These are phyloP conservation scores for Parazoanthus atlanticus DNA, from an alignment of 92 coral and sea anemone genomes.

Conservation along the genomic window DNA sequence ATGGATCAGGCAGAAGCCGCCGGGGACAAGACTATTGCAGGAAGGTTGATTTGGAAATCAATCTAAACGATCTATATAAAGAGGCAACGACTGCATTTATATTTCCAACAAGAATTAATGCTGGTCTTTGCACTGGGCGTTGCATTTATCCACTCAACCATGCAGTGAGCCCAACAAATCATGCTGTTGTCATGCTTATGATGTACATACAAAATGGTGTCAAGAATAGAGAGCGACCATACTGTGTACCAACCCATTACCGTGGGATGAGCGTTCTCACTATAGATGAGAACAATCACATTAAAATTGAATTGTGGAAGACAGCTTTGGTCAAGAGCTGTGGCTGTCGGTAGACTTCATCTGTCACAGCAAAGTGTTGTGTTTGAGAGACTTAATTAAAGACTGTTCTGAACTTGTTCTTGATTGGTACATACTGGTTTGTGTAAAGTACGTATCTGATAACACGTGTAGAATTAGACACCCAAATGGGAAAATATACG, in stretches of 20 bases:
- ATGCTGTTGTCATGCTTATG: background rate
- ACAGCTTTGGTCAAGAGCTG: background rate
- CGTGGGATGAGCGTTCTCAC: background rate
- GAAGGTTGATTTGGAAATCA: background rate
- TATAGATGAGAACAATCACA: background rate
- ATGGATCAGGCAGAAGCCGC: slow-evolving; percentile 13
- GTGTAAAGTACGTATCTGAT: too few relatives aligned
- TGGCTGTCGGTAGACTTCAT: slow-evolving; percentile 11
- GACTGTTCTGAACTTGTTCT: too few relatives aligned
- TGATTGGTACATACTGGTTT: too few relatives aligned
- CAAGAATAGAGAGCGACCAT: background rate
- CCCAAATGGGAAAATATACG: too few relatives aligned
- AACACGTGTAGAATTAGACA: too few relatives aligned
- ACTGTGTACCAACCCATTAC: slow-evolving; percentile 1
- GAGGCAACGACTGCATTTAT: background rate
- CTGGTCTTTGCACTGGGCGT: slow-evolving; percentile 4
- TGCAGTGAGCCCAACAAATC: background rate
- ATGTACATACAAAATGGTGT: background rate
- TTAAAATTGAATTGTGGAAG: slow-evolving; percentile 1
- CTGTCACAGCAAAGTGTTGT: too few relatives aligned
- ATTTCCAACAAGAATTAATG: background rate
- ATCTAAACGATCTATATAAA: background rate
- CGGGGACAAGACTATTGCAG: background rate
- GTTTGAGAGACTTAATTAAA: too few relatives aligned
- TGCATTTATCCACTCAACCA: slow-evolving; percentile 11